phyloP scores from a whole-genome alignment of 2,888 invertebrate genomes.

The Zelleria hepariella region DNA sequence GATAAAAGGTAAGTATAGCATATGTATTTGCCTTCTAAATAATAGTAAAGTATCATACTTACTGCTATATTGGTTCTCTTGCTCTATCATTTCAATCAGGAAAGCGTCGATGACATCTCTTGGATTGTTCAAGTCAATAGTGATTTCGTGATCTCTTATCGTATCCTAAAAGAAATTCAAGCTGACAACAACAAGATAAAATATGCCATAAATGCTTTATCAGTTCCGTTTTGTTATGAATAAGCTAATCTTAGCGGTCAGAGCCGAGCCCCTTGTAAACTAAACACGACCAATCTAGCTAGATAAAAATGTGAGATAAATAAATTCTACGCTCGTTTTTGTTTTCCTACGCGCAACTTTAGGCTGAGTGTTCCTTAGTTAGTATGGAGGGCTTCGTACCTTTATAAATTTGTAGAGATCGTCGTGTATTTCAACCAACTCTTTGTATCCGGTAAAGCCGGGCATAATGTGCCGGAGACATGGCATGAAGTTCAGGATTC shows the following conservation, averaged over 20 bases:
- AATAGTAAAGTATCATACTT: constrained; percentile 23
- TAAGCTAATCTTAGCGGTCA: neutral
- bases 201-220: neutral
- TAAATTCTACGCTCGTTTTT: neutral
- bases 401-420: constrained; percentile 70
- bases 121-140: constrained; percentile 51
- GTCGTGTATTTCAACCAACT: constrained; percentile 55
- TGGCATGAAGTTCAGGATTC: constrained; percentile 79
- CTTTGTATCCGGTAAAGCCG: constrained; percentile 73
- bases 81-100: constrained; percentile 69
- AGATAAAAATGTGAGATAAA: neutral
- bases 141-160: constrained; percentile 61
- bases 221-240: neutral
- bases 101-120: constrained; percentile 78
- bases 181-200: neutral
- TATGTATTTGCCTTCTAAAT: neutral
- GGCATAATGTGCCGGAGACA: constrained; percentile 77
- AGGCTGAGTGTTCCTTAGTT: neutral
- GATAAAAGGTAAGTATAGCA: too few relatives aligned
- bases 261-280: neutral
- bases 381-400: constrained; percentile 32
- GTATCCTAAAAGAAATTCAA: constrained; percentile 43
- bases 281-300: neutral
- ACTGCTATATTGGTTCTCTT: constrained; percentile 39
- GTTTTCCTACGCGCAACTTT: too few relatives aligned